Conservation (phyloP, 2,113 vertebrate genomes). For the Panthera tigris region DNA sequence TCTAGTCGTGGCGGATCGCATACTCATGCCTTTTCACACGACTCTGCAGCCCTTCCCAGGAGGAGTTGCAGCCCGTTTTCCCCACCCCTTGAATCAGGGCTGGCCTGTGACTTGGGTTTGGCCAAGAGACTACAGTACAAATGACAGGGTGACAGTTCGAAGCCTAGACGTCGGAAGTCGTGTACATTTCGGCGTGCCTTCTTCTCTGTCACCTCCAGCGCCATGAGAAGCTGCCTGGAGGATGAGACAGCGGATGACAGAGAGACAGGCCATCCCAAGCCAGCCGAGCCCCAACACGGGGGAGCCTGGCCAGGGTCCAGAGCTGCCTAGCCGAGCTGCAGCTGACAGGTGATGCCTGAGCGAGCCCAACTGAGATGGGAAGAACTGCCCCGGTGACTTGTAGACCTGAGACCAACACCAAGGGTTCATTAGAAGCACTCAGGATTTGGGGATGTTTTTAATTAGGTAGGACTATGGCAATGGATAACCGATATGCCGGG, state of each 20-base stretch:
- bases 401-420: background rate
- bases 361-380: background rate
- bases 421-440: background rate
- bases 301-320: background rate
- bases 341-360: fast-evolving
- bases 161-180: fast-evolving
- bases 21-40: background rate
- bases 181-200: background rate
- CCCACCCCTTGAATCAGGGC: background rate
- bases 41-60: background rate
- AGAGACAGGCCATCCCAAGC: fast-evolving
- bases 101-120: background rate
- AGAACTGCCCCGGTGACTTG: background rate
- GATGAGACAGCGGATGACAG: background rate
- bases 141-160: fast-evolving
- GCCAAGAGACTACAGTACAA: background rate
- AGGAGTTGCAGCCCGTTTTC: background rate
- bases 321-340: background rate
- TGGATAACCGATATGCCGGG: background rate
- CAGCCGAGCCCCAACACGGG: background rate
- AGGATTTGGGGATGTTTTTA: background rate
- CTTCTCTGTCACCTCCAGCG: background rate
- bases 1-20: background rate
- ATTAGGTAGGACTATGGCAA: background rate
- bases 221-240: background rate